Base-by-base conservation (phyloP, 2,113 vertebrate genomes). In the Esox niger region DNA sequence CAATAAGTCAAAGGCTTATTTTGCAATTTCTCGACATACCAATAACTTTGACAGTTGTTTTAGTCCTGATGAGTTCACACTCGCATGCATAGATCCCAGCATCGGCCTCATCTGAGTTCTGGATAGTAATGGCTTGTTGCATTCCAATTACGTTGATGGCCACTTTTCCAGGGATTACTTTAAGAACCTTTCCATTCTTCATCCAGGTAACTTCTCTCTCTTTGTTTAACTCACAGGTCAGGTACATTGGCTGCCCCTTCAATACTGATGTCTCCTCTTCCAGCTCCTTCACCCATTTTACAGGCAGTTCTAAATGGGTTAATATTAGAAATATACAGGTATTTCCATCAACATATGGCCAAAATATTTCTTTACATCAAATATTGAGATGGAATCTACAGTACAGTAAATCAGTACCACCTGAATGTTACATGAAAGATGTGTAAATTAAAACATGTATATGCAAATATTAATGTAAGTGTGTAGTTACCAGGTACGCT, bases 141-240 rank as follows among this genome's bases (percentile, higher is more conserved):
- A 98, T 81, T 25, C 97, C 97, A 26, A 99, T 99, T 73, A 96
- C 66, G 1, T 93, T 93, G 0, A 96, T 89, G 68, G 94, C 88
- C 70, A 94, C 64, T 69, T 94, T 96, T 62, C 93, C 93, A 17
- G 92, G 84, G 47, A 87, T 79, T 27, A 82, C 82, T 75, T 82
- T 85, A 62, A 99, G 74, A 38, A 92, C 81, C 77, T 92, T 88
- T 1, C 93, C 95, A 29, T 98, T 88, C 84, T 90, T 98, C 82
- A 91, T 95, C 97, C 97, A 98, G 62, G 94, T 70, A 20, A 96
- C 96, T 0, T 90, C 93, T 31, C 92, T 93, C 67, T 99, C 97
- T 86, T 98, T 99, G 87, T 93, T 99, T 79, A 99, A 76, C 83
- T 99, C 97, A 73, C 95, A 97, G 13, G 91, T 95, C 86, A 99